phyloP scores from a whole-genome alignment of 2,113 vertebrate genomes.

The Psilopsiagon aymara region DNA sequence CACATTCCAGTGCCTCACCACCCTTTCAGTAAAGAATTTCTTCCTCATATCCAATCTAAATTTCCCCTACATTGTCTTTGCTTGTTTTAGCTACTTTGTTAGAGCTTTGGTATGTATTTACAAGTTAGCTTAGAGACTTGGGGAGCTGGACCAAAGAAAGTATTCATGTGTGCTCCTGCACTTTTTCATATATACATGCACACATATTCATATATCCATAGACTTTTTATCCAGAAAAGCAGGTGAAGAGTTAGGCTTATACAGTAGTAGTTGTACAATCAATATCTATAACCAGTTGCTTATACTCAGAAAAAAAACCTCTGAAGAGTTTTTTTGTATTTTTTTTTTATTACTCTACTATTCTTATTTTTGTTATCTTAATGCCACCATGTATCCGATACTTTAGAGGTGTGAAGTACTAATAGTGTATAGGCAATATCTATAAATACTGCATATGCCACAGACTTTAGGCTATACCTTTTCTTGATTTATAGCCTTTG shows the following conservation, averaged over 20 bases:
- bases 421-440: background rate
- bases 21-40: too few species aligned
- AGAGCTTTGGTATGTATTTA: background rate
- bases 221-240: background rate
- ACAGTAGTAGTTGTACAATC: background rate
- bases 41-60: too few species aligned
- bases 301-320: background rate
- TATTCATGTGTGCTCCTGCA: too few species aligned
- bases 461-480: background rate
- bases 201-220: background rate
- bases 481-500: background rate
- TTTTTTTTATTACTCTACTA: background rate
- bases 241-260: background rate
- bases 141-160: background rate
- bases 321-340: background rate
- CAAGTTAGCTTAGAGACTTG: background rate
- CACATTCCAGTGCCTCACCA: too few species aligned
- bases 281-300: background rate
- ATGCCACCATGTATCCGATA: background rate
- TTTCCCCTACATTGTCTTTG: background rate
- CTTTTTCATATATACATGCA: background rate
- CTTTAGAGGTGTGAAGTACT: background rate
- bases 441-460: background rate
- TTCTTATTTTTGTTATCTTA: background rate
- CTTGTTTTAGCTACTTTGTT: background rate